These are phyloP conservation scores for Drosophila equinoxialis DNA, from an alignment of 1,140 invertebrate species.

Conservation along the genomic window DNA sequence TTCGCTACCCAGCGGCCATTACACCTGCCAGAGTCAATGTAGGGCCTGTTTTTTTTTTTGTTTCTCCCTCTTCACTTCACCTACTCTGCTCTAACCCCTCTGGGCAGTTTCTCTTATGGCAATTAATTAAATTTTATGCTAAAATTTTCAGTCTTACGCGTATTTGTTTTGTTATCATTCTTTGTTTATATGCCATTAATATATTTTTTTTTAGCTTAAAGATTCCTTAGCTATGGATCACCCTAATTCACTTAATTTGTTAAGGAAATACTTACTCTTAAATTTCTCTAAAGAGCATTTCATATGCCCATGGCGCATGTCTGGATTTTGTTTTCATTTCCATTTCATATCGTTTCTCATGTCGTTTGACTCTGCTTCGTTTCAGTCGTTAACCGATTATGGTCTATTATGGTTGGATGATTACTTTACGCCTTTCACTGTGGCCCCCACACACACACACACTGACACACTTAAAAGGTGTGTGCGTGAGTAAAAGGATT, in stretches of 20 bases:
- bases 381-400: conserved; percentile 30
- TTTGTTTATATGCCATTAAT: not conserved
- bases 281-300: conserved; percentile 32
- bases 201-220: not conserved
- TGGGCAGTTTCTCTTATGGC: not conserved
- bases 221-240: not conserved
- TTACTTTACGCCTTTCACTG: conserved; percentile 18
- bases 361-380: conserved; percentile 3
- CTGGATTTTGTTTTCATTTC: conserved; percentile 27
- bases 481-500: not conserved
- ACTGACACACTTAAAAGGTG: not conserved
- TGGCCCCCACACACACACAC: not conserved
- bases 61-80: not conserved
- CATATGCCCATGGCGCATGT: conserved; percentile 23
- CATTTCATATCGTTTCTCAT: not conserved
- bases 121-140: conserved; percentile 13
- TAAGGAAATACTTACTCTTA: conserved; percentile 45
- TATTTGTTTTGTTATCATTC: not conserved
- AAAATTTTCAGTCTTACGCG: not conserved
- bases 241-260: not conserved
- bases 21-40: conserved; percentile 33
- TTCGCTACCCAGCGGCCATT: conserved; percentile 13
- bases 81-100: not conserved
- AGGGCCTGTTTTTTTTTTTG: not conserved
- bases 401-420: conserved; percentile 24